Conservation (phyloP, 2,113 vertebrate genomes). For the Centropus unirufus region DNA sequence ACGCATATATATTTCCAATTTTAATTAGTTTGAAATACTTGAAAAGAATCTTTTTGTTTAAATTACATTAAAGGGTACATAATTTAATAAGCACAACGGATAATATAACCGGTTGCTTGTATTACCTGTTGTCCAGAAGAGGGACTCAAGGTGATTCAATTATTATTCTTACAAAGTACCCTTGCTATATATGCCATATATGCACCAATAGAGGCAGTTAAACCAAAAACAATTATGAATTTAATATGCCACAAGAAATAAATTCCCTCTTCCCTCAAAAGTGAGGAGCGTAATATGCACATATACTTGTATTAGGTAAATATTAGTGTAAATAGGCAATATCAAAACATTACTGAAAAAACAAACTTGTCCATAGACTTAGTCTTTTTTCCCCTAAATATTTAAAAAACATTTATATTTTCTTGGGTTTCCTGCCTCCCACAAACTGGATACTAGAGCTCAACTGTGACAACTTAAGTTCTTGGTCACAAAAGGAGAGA, state of each 20-base stretch:
- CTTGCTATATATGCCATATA: background rate
- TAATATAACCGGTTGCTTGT: background rate
- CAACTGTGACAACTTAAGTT: background rate
- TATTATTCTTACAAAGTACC: background rate
- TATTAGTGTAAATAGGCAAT: background rate
- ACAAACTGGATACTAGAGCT: background rate
- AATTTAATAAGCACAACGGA: background rate
- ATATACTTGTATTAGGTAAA: background rate
- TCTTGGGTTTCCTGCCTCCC: background rate
- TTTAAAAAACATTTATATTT: background rate
- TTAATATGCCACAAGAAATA: background rate
- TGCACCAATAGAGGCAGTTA: background rate
- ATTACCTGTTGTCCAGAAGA: background rate
- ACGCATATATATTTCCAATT: background rate
- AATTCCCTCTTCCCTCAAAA: background rate
- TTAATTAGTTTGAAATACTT: background rate
- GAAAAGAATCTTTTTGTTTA: background rate
- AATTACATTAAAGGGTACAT: background rate
- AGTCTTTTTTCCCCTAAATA: background rate
- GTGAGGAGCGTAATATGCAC: background rate
- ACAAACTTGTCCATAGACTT: rapidly evolving
- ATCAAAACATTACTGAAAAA: background rate
- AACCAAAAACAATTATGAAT: background rate
- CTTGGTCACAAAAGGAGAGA: background rate
- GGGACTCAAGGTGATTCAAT: background rate